These are phyloP conservation scores for Etheostoma nigrum DNA, from an alignment of 2,797 vertebrate species.

Conservation along the genomic window DNA sequence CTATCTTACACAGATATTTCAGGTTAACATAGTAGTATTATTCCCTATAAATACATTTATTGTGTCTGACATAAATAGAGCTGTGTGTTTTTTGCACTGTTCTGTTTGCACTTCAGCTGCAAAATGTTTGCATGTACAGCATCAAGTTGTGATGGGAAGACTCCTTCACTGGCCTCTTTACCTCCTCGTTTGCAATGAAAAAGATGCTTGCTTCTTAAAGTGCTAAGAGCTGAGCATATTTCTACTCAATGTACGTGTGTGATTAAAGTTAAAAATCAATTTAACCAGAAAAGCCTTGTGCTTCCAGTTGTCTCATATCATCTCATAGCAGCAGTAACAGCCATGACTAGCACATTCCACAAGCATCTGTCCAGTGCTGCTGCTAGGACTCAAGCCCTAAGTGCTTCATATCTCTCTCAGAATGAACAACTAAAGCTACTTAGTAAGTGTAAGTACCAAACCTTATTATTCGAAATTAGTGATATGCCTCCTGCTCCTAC, in stretches of 20 bases:
- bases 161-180: constrained; percentile 27
- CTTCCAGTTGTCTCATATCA: constrained; percentile 52
- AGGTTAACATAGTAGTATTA: background rate
- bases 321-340: constrained; percentile 72
- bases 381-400: constrained; percentile 44
- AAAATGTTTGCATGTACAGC: background rate
- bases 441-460: constrained; percentile 51
- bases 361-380: constrained; percentile 67
- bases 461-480: constrained; percentile 40
- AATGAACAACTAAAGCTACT: constrained; percentile 51
- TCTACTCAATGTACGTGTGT: constrained; percentile 62
- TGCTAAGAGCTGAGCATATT: constrained; percentile 54
- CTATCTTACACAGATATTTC: background rate
- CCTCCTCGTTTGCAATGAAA: constrained; percentile 42
- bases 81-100: background rate
- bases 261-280: constrained; percentile 71
- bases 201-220: constrained; percentile 42
- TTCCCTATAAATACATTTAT: background rate
- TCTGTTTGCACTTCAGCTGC: background rate
- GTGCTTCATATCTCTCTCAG: constrained; percentile 35
- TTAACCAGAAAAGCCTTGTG: constrained; percentile 65
- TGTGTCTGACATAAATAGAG: background rate
- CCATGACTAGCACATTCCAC: constrained; percentile 56
- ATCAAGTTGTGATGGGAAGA: constrained; percentile 7
- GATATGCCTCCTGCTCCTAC: constrained; percentile 8